phyloP scores from a whole-genome alignment of 2,113 vertebrate genomes.

The Oophaga pumilio region DNA sequence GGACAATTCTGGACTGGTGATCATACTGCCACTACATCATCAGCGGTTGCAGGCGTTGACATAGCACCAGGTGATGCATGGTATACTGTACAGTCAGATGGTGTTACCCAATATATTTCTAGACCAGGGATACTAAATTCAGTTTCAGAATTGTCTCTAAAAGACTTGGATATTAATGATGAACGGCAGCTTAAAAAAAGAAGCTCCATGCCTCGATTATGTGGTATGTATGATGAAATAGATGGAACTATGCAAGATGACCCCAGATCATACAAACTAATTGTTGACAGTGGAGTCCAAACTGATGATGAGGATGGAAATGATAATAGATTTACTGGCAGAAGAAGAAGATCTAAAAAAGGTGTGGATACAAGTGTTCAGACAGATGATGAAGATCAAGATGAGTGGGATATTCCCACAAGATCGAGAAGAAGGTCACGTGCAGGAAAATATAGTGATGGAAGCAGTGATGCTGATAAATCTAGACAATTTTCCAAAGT shows the following conservation, averaged over 20 bases:
- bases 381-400: conserved; percentile 96
- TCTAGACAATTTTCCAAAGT: conserved; percentile 85
- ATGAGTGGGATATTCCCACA: conserved; percentile 90
- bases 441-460: conserved; percentile 81
- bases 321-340: conserved; percentile 81
- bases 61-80: conserved; percentile 75
- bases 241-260: conserved; percentile 73
- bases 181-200: conserved; percentile 79
- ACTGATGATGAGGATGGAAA: conserved; percentile 95
- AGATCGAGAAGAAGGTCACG: conserved; percentile 85
- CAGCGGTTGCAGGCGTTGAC: conserved; percentile 74
- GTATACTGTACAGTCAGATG: conserved; percentile 80
- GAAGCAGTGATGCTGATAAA: conserved; percentile 73
- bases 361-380: conserved; percentile 91
- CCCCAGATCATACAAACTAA: conserved; percentile 78
- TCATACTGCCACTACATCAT: conserved; percentile 72
- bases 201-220: conserved; percentile 73
- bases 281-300: conserved; percentile 91
- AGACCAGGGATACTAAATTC: conserved; percentile 74
- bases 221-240: conserved; percentile 77
- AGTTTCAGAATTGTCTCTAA: conserved; percentile 81
- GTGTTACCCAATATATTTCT: conserved; percentile 75
- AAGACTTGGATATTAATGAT: conserved; percentile 78
- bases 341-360: conserved; percentile 84
- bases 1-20: conserved; percentile 89